These are phyloP conservation scores for Lochmaea crataegi DNA, from an alignment of 2,888 invertebrate species.

Conservation along the genomic window DNA sequence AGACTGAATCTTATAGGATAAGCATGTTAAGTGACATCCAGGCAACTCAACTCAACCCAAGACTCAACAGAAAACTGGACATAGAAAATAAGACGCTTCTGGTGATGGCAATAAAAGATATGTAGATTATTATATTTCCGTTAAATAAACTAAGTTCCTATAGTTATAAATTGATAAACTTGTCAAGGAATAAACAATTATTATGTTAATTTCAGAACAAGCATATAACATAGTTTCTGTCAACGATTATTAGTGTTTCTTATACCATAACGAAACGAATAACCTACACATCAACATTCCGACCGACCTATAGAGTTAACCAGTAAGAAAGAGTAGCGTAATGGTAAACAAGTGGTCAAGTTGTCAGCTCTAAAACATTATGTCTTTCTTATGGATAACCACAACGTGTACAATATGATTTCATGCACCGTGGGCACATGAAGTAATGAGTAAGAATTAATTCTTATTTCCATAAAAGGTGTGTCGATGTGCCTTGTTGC, in stretches of 20 bases:
- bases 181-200: neutral
- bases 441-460: slow-evolving; percentile 30
- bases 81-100: no score
- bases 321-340: neutral
- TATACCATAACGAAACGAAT: neutral
- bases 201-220: neutral
- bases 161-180: no score
- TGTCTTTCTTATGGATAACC: slow-evolving; percentile 24
- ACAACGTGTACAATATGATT: slow-evolving; percentile 28
- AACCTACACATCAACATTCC: slow-evolving; percentile 16
- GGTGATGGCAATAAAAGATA: no score
- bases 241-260: neutral
- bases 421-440: slow-evolving; percentile 27
- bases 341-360: slow-evolving; percentile 20
- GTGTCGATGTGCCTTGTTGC: slow-evolving; percentile 6
- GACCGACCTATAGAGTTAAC: neutral
- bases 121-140: no score
- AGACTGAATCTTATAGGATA: no score
- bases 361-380: slow-evolving; percentile 26
- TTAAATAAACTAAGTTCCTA: no score
- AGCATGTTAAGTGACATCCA: no score
- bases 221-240: neutral
- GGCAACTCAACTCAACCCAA: no score
- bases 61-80: no score
- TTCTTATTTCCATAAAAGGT: slow-evolving; percentile 24